Conservation (phyloP, 2,888 invertebrate species). For the Busseola fusca region DNA sequence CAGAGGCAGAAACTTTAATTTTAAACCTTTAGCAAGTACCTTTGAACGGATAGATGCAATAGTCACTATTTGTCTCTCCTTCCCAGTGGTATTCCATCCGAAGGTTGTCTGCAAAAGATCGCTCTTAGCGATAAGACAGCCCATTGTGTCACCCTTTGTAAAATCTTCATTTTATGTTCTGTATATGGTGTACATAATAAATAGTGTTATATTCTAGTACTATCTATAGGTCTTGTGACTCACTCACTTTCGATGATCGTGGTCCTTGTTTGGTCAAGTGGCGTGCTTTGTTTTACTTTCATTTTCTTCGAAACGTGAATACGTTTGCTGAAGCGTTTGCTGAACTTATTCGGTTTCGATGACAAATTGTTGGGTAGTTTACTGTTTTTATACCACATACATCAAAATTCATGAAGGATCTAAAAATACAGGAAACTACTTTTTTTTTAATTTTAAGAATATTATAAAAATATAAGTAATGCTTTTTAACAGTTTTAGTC, state of each 20-base stretch:
- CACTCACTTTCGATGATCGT: constrained; percentile 25
- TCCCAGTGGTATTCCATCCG: no score
- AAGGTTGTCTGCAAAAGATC: no score
- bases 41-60: neutral
- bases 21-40: neutral
- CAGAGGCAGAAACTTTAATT: no score
- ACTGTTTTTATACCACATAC: neutral
- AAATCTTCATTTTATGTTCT: no score
- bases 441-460: neutral
- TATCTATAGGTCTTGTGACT: constrained; percentile 13
- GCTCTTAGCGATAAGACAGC: no score
- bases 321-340: neutral
- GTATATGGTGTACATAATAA: no score
- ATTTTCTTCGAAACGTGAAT: constrained; percentile 23
- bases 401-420: neutral
- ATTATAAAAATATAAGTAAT: neutral
- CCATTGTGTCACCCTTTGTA: no score
- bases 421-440: no score
- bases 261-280: constrained; percentile 25
- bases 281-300: constrained; percentile 38
- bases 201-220: no score
- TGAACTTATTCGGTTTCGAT: neutral
- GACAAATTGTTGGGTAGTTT: neutral
- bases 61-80: no score
- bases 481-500: no score